Base-by-base conservation (phyloP, 2,797 vertebrate species). In the Mastacembelus armatus region DNA sequence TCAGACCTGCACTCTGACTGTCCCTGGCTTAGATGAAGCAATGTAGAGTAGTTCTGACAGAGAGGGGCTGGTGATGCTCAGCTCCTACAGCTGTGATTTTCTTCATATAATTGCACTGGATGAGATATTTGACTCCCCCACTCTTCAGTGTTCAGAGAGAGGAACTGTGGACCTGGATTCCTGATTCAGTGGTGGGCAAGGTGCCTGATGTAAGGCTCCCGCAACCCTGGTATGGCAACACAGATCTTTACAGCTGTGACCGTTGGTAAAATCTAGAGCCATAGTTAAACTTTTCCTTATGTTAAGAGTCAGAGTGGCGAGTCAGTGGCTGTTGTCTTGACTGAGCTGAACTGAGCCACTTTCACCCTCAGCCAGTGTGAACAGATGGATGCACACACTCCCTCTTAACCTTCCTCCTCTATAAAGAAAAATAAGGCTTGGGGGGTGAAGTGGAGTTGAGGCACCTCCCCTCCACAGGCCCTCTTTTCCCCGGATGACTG, bases 131-230 rank as follows among this genome's bases (percentile, higher is more conserved):
- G 65, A 78, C 52, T 71, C 75, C 57, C 57, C 27, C 72, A 32
- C 60, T 68, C 64, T 58, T 60, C 51, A 16, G 36, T 35, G 6
- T 26, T 12, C 42, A 6, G 51, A 64, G 54, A 47, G 59, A n/a
- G 55, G 63, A 44, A 55, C 54, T 18, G 54, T 7, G 63, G 69
- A 63, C 66, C 45, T 6, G 65, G 56, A 47, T 67, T 62, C 51
- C 42, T 55, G 74, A 50, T 52, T 44, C 42, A 27, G 30, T 19
- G 15, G 51, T 7, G n/a, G 45, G 47, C 4, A 32, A 71, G 70
- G 70, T 47, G 63, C 47, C 75, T 91, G 88, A 91, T 72, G 88
- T 77, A 88, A 88, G 81, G 47, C 70, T 57, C n/a, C 22, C 0
- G 81, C 71, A 89, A 90, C 65, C 38, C 65, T n/a, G 12, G 15